Evolutionary conservation across 2,113 vertebrate species (phyloP).

Genomic region (Manacus vitellinus): DNA sequence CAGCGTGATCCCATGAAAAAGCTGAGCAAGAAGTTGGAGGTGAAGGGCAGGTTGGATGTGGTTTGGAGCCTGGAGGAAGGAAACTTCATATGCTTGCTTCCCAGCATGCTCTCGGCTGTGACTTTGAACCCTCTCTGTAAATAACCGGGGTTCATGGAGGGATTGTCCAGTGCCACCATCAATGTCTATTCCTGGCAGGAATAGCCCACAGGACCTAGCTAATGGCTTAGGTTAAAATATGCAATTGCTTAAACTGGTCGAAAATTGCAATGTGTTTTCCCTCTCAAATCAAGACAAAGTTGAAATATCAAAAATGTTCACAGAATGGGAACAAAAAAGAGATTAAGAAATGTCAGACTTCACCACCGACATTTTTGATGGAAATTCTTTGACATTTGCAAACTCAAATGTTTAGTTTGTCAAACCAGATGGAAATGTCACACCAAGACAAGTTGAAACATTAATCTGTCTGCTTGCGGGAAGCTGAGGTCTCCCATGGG

Average conservation of each 20-base stretch:
- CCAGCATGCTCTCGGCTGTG: neutral
- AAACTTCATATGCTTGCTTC: neutral
- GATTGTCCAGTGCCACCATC: neutral
- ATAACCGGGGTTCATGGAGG: neutral
- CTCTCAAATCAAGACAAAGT: slow-evolving; percentile 34
- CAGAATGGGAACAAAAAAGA: slow-evolving; percentile 22
- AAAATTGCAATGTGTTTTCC: neutral
- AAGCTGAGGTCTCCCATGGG: neutral
- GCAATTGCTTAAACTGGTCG: neutral
- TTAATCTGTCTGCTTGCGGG: neutral
- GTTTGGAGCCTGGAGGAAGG: neutral
- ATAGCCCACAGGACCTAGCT: neutral
- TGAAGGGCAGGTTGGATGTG: neutral
- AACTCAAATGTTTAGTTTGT: slow-evolving; percentile 66
- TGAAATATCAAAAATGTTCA: slow-evolving; percentile 48
- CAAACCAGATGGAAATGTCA: slow-evolving; percentile 63
- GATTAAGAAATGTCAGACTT: slow-evolving; percentile 63
- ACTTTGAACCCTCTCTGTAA: neutral
- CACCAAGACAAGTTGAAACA: neutral
- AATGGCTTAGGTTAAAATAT: neutral
- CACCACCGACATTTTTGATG: slow-evolving; percentile 22
- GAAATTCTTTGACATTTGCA: slow-evolving; percentile 63
- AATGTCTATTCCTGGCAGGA: neutral
- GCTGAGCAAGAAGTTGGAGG: neutral
- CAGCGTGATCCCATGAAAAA: neutral